A percentile compares a stretch with the other conserved stretches of the same genome.
Conservation (phyloP, 2,888 invertebrate species). For the Andrena fulva region DNA sequence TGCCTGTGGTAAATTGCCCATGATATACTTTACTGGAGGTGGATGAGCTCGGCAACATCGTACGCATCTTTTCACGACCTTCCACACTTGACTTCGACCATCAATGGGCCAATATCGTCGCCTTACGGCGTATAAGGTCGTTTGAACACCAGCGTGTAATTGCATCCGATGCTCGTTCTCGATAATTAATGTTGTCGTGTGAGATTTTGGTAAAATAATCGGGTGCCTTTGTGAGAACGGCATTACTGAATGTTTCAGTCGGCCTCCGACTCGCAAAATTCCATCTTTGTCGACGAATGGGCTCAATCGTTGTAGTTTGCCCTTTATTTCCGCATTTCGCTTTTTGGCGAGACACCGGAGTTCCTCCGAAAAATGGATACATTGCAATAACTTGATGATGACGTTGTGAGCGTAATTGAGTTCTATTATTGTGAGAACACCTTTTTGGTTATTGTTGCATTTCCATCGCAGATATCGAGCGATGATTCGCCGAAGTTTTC, state of each 20-base stretch:
- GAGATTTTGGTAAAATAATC: background rate
- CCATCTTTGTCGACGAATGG: background rate
- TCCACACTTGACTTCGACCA: constrained; percentile 10
- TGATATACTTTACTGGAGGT: background rate
- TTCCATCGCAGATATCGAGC: background rate
- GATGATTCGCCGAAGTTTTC: background rate
- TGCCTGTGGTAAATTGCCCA: constrained; percentile 10
- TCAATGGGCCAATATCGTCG: constrained; percentile 9
- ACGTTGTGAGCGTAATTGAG: background rate
- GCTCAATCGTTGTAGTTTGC: background rate
- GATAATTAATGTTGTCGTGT: background rate
- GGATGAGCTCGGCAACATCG: constrained; percentile 1
- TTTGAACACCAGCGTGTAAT: background rate
- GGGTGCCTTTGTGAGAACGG: background rate
- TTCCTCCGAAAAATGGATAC: background rate
- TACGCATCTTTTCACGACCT: background rate
- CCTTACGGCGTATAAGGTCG: background rate
- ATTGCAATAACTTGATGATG: background rate
- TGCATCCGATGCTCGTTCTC: background rate
- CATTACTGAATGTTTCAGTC: background rate
- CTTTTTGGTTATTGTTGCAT: background rate
- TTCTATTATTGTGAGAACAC: background rate
- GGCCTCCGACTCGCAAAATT: constrained; percentile 3
- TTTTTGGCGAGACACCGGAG: background rate
- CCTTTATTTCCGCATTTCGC: background rate